These are phyloP conservation scores for Brachirus orientalis DNA, from an alignment of 2,113 vertebrate species.

Conservation along the genomic window DNA sequence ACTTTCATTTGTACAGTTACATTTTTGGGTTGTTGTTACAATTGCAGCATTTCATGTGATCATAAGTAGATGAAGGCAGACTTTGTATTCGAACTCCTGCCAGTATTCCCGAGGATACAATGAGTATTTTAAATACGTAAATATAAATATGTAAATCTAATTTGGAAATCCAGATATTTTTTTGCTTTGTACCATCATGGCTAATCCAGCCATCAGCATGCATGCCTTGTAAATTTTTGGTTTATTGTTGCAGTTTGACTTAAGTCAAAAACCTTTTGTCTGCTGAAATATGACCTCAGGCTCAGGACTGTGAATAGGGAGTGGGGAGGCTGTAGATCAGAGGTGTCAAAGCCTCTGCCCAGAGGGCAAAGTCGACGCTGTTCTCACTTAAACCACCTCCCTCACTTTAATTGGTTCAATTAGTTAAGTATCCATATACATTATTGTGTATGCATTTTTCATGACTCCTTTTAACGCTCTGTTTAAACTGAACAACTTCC, in stretches of 20 bases:
- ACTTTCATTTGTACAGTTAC: neutral
- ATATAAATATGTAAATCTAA: constrained; percentile 1
- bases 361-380: constrained; percentile 60
- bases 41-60: neutral
- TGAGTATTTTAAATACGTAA: neutral
- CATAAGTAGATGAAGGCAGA: neutral
- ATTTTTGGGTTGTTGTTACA: neutral
- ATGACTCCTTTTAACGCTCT: constrained; percentile 79
- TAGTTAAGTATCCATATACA: constrained; percentile 82
- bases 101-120: neutral
- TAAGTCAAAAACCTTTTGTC: constrained; percentile 78
- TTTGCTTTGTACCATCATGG: neutral
- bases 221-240: constrained; percentile 42
- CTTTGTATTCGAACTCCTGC: neutral
- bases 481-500: constrained; percentile 77
- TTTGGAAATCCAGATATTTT: neutral
- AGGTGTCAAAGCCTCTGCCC: constrained; percentile 73
- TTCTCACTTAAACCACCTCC: constrained; percentile 70
- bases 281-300: constrained; percentile 77
- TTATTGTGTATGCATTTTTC: constrained; percentile 82
- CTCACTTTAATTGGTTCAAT: constrained; percentile 82
- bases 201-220: constrained; percentile 28
- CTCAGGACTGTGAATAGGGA: constrained; percentile 65
- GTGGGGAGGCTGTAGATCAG: constrained; percentile 79
- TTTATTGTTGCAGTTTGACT: constrained; percentile 64